Base-by-base conservation (phyloP, 2,797 vertebrate genomes). In the Strix occidentalis region DNA sequence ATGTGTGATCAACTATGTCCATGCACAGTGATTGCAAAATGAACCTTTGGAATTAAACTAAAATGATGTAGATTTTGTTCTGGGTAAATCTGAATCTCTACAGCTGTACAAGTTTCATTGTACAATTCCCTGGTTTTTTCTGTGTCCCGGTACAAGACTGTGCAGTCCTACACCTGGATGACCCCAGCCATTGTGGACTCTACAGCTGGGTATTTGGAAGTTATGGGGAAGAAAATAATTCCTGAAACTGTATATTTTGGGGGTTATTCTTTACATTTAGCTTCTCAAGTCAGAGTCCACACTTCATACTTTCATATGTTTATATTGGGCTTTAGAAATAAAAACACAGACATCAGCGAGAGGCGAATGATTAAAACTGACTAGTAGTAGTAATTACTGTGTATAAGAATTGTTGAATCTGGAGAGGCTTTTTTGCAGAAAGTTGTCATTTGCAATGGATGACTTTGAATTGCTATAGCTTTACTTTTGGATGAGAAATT, bases 41-140 rank as follows among this genome's bases (percentile, higher is more conserved):
- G 94, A 97, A 96, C 14, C 26, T 66, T 60, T 87, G 78, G 84
- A 88, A 82, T 75, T 58, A 86, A 93, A 54, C 26, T 64, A 5
- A 72, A 78, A 26, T 9, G 0, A 12, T 28, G 8, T 57, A 35
- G 11, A 2, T 48, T 89, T 89, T 81, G 11, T 88, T 85, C 43
- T 48, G 76, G 33, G 11, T 86, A 50, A 77, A 87, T 77, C 37
- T 89, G 90, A 80, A 61, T 61, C 39, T 71, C 41, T 41, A 33
- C 16, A 41, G 5, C 3, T 86, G 39, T 45, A 6, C 7, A 5
- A 2, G 17, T 58, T 79, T 91, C 39, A 41, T 10, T 76, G 31
- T 16, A 20, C 16, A 7, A 1, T 37, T 80, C 31, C 28, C 29
- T 65, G 50, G 16, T 4, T 1, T 54, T 93, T 53, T 54, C 5